Conservation (phyloP, 2,888 invertebrate species). For the Spicauda simplicius region DNA sequence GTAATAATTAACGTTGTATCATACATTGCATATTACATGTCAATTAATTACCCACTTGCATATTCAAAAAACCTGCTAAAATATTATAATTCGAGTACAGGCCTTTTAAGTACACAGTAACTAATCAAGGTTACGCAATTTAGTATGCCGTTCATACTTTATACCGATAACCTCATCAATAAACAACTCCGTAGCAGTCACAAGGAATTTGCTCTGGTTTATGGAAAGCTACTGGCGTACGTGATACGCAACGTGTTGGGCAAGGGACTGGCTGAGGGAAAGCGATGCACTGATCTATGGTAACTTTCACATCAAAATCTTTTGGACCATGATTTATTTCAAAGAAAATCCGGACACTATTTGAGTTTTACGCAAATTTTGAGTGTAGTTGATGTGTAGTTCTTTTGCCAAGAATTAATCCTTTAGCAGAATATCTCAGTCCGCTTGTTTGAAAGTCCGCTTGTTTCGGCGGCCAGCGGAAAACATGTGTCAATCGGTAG, state of each 20-base stretch:
- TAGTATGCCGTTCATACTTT: conserved; percentile 16
- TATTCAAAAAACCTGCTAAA: neutral
- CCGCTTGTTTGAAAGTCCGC: too few relatives aligned
- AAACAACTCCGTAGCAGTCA: neutral
- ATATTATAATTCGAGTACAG: neutral
- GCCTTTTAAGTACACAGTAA: neutral
- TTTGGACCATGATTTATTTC: neutral
- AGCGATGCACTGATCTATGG: neutral
- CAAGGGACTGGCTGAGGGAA: neutral
- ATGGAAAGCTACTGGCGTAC: conserved; percentile 20
- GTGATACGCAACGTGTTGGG: conserved; percentile 14
- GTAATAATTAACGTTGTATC: too few relatives aligned
- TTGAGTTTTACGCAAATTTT: too few relatives aligned
- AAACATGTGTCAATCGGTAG: too few relatives aligned
- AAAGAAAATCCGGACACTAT: neutral
- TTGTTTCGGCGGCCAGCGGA: too few relatives aligned
- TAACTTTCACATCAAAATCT: neutral
- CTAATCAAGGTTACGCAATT: conserved; percentile 19
- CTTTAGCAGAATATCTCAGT: too few relatives aligned
- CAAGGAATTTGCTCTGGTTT: conserved; percentile 12
- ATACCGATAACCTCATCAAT: conserved; percentile 9
- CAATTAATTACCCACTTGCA: too few relatives aligned
- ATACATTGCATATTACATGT: too few relatives aligned
- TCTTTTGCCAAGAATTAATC: too few relatives aligned
- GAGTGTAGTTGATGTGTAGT: too few relatives aligned